Evolutionary conservation across 2,888 invertebrate genomes (phyloP).

Genomic region (Clitarchus hookeri): DNA sequence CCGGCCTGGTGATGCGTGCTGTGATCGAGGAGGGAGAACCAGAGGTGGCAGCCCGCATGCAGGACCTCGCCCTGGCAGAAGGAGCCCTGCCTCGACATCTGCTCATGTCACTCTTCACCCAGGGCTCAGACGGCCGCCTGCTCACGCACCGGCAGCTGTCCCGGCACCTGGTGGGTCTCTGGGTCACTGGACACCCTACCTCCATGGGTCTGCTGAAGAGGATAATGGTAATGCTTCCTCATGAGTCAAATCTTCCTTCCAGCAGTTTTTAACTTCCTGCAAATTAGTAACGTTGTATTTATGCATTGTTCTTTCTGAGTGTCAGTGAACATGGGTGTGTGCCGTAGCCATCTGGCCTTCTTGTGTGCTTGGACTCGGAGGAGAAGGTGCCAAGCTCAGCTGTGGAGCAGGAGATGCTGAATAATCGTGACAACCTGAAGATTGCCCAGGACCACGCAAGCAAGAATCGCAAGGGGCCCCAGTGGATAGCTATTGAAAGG

Average conservation of each 20-base stretch:
- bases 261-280: not conserved
- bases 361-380: slow-evolving; percentile 85
- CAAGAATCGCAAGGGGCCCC: slow-evolving; percentile 68
- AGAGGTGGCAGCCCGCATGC: slow-evolving; percentile 93
- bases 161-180: slow-evolving; percentile 90
- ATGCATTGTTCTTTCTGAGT: not conserved
- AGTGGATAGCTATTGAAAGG: slow-evolving; percentile 72
- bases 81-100: slow-evolving; percentile 94
- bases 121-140: slow-evolving; percentile 77
- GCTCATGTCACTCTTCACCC: slow-evolving; percentile 84
- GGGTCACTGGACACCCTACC: slow-evolving; percentile 93
- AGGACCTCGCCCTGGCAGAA: slow-evolving; percentile 92
- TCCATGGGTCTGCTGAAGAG: slow-evolving; percentile 84
- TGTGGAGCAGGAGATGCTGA: slow-evolving; percentile 70
- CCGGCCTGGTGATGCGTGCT: slow-evolving; percentile 95
- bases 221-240: slow-evolving; percentile 63
- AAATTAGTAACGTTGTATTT: not conserved
- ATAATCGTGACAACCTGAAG: slow-evolving; percentile 91
- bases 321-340: not conserved
- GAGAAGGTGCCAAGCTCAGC: slow-evolving; percentile 80
- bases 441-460: slow-evolving; percentile 83
- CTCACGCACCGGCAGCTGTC: slow-evolving; percentile 90
- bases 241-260: no score
- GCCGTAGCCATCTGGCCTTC: slow-evolving; percentile 84
- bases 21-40: slow-evolving; percentile 96